Evolutionary conservation across 2,113 vertebrate species (phyloP), one percentile per base, ranked within the genome.

Genomic region (Melanerpes aurifrons): DNA sequence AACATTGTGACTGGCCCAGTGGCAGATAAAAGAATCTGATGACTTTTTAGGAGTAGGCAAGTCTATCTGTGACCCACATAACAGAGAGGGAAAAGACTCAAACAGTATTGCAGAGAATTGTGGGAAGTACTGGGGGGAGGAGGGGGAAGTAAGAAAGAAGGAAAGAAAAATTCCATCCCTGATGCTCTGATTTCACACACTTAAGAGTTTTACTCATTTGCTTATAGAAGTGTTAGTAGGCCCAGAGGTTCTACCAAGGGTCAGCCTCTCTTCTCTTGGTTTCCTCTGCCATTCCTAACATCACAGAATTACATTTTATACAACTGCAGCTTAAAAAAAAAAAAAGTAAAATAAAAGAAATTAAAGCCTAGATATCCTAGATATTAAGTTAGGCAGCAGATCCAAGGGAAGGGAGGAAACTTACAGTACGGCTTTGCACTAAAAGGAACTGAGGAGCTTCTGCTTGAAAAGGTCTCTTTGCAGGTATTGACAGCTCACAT

Each of bases 21-120:
- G 54, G 35, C 28, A 91, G 90, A 95, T 87, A 54, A 93, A 96
- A 89, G 66, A n/a, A 43, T 6, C 6, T 0, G 1, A 76, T 74
- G 74, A 94, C 69, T 89, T 87, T 87, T 94, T 87, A 78, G 82
- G 69, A 92, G 57, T 85, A 95, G 22, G 5, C 14, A 68, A 74
- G 32, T 85, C 37, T 92, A 45, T 61, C 53, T 87, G 48, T 87
- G 89, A 91, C 87, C 62, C 91, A 95, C 25, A 94, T 93, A 96
- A 35, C 66, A 29, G 35, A 6, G 32, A 92, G 29, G 64, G 5
- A 66, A 91, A 69, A 94, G 37, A 69, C 15, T 71, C 37, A 64
- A 93, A 86, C 62, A 83, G 9, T 37, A 43, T 13, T 71, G 19
- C 64, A 74, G 26, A 53, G 28, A 57, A 7, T 54, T 64, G 12